phyloP scores from a whole-genome alignment of 1,140 invertebrate genomes.

The Akabosia matsudoensis region DNA sequence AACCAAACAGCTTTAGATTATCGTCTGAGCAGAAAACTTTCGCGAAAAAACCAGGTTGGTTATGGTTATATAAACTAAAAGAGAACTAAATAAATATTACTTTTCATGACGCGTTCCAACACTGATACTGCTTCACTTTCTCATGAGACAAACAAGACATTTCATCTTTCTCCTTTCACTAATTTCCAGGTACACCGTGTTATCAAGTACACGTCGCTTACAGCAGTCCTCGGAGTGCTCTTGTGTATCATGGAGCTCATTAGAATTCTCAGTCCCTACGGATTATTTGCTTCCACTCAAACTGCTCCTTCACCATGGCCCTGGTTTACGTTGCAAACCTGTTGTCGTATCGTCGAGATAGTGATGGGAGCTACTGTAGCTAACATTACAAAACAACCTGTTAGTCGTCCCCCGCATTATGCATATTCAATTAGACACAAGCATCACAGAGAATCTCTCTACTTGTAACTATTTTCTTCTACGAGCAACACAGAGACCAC shows the following conservation, averaged over 20 bases:
- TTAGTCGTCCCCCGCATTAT: slow-evolving; percentile 56
- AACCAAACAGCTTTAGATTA: slow-evolving; percentile 55
- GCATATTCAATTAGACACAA: slow-evolving; percentile 56
- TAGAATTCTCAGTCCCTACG: slow-evolving; percentile 57
- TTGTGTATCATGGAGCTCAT: slow-evolving; percentile 56
- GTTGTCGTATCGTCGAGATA: slow-evolving; percentile 56
- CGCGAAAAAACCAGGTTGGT: slow-evolving; percentile 42
- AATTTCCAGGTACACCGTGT: slow-evolving; percentile 42
- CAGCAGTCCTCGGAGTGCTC: slow-evolving; percentile 55
- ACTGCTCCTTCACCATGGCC: slow-evolving; percentile 51
- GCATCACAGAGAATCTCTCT: slow-evolving; percentile 52
- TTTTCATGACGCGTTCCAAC: too few relatives aligned
- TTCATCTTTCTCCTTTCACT: background rate
- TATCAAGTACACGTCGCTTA: slow-evolving; percentile 46
- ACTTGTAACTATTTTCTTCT: slow-evolving; percentile 49
- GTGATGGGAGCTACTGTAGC: slow-evolving; percentile 59
- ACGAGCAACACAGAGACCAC: background rate
- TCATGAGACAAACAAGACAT: background rate
- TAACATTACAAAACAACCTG: slow-evolving; percentile 61
- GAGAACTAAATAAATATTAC: too few relatives aligned
- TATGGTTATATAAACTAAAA: background rate
- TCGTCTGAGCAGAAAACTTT: slow-evolving; percentile 47
- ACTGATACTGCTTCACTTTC: background rate
- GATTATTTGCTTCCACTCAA: slow-evolving; percentile 42
- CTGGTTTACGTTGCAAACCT: slow-evolving; percentile 60